Evolutionary conservation across 2,797 vertebrate species (phyloP).

Genomic region (Allobates femoralis): DNA sequence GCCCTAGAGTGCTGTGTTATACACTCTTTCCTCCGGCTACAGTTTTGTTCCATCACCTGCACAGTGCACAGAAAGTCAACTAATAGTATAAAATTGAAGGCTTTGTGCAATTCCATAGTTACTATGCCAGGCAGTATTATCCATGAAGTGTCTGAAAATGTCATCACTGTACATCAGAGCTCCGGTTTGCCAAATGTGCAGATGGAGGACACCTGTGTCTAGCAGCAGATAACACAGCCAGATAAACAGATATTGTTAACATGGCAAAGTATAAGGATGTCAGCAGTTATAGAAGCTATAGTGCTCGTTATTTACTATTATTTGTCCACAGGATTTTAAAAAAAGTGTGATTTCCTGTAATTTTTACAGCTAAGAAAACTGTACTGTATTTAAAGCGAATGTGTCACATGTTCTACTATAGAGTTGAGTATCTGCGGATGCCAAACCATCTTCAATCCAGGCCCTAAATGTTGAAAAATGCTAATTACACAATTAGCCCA

Average conservation of each 20-base stretch:
- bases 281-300: not conserved
- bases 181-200: conserved; percentile 42
- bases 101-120: conserved; percentile 49
- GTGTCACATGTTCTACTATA: no score
- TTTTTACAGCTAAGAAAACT: not conserved
- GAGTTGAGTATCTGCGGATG: not conserved
- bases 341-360: not conserved
- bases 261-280: conserved; percentile 6
- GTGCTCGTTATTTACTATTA: conserved; percentile 7
- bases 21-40: conserved; percentile 22
- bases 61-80: conserved; percentile 21
- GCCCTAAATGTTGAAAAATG: not conserved
- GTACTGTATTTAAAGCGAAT: not conserved
- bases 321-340: not conserved
- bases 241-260: conserved; percentile 40
- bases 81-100: conserved; percentile 31
- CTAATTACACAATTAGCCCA: not conserved
- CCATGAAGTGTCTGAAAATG: conserved; percentile 35
- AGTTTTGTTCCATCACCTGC: conserved; percentile 48
- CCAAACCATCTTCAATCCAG: not conserved
- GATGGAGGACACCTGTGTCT: conserved; percentile 55
- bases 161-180: conserved; percentile 36
- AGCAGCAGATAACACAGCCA: conserved; percentile 25
- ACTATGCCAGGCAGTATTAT: conserved; percentile 38
- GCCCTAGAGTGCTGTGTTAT: not conserved